Base-by-base conservation (phyloP, 2,888 invertebrate species). In the Anthophora plumipes region DNA sequence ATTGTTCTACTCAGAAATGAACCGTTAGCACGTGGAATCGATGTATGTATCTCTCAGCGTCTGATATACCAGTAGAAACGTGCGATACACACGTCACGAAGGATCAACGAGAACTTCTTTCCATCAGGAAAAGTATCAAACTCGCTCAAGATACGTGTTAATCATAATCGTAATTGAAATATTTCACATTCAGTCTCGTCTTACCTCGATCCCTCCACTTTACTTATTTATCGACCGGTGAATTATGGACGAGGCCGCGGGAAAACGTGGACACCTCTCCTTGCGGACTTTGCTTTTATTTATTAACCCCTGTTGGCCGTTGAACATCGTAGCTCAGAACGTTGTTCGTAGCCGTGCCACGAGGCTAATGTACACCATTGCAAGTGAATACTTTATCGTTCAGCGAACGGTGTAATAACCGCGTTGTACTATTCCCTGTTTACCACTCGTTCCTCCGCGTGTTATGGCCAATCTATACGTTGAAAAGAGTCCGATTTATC, bases 21-120 rank as follows among this genome's bases (percentile, higher is more conserved):
- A 76, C 81, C 82, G 82, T 82, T 81, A 81, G 57, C 59, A 50
- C 72, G 61, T 52, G 50, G 74, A 85, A 82, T 81, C 75, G 76
- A 81, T 76, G n/a, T n/a, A n/a, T n/a, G n/a, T n/a, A 66, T 31
- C 70, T 67, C 63, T 46, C 69, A 22, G 39, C 55, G 61, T 64
- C 64, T 80, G 82, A 82, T 82, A 76, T 67, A 76, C 76, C 66
- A 52, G n/a, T n/a, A n/a, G n/a, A n/a, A n/a, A n/a, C n/a, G n/a
- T n/a, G n/a, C n/a, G n/a, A n/a, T n/a, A 31, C 31, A 31, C 31
- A 31, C 31, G 31, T 31, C 31, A 31, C 31, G 4, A 31, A 31
- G 4, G 1, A 3, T 31, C 31, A 3, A 31, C 31, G 31, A 31
- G 4, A n/a, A n/a, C n/a, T n/a, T 31, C 4, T 31, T 31, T 31